Conservation (phyloP, 2,113 vertebrate species). For the Procapra przewalskii region DNA sequence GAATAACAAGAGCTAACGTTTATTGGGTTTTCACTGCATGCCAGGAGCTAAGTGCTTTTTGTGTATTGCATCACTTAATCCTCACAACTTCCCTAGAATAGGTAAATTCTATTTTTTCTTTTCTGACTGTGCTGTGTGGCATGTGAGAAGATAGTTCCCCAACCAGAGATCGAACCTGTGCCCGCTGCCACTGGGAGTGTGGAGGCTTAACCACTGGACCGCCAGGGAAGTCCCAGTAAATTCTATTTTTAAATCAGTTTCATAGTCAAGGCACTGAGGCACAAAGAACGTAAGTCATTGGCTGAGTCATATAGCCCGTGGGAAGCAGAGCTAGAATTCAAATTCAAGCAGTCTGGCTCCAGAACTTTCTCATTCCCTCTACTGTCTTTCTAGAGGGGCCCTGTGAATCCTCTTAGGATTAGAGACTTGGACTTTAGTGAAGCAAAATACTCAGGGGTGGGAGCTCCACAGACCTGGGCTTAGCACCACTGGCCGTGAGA, state of each 20-base stretch:
- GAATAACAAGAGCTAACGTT: not conserved
- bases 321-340: not conserved
- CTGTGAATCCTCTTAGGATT: not conserved
- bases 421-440: not conserved
- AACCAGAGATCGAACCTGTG: not conserved
- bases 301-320: not conserved
- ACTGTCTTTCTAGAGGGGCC: not conserved
- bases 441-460: not conserved
- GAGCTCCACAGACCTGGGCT: not conserved
- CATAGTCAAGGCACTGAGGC: not conserved
- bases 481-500: not conserved
- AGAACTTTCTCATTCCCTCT: not conserved
- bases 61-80: not conserved
- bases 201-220: not conserved
- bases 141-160: not conserved
- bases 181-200: not conserved
- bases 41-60: not conserved
- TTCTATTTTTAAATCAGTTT: not conserved
- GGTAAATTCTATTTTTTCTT: not conserved
- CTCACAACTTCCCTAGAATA: not conserved
- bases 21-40: not conserved
- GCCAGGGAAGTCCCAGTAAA: not conserved
- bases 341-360: not conserved
- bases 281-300: not conserved
- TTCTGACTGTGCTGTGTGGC: not conserved